These are phyloP conservation scores for Platycnemis pennipes DNA, from an alignment of 2,888 invertebrate genomes.

Conservation along the genomic window DNA sequence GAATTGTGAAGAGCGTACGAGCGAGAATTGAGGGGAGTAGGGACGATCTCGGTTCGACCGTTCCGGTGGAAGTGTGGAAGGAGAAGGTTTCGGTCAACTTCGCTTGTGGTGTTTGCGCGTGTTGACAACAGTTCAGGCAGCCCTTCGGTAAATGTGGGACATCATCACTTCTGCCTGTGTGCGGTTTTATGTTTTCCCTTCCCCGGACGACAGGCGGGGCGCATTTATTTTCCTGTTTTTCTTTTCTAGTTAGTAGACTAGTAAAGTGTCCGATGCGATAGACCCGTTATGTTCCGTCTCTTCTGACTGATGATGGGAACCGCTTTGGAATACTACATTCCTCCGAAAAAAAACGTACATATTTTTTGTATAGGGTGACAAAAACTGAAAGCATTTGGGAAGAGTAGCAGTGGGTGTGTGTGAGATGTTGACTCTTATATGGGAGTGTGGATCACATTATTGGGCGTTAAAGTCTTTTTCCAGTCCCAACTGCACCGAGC, in stretches of 20 bases:
- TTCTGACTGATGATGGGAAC: not conserved
- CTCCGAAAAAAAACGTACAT: not conserved
- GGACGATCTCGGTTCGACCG: not conserved
- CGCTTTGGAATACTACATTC: not conserved
- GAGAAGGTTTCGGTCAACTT: constrained; percentile 3
- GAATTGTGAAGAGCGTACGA: not conserved
- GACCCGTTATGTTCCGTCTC: not conserved
- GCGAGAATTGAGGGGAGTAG: not conserved
- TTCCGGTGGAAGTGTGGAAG: not conserved
- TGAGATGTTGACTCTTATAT: not conserved
- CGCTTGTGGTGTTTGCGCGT: not conserved
- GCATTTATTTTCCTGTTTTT: not conserved
- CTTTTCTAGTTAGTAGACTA: not conserved
- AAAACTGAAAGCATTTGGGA: not conserved
- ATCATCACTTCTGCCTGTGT: not conserved
- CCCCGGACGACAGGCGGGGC: not conserved
- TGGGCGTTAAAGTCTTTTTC: too few relatives aligned
- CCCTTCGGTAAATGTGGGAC: not conserved
- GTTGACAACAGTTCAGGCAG: not conserved
- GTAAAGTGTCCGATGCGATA: not conserved
- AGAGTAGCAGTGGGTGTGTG: not conserved
- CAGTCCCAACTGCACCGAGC: too few relatives aligned
- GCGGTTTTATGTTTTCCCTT: not conserved
- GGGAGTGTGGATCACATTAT: not conserved
- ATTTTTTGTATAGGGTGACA: not conserved